phyloP scores from a whole-genome alignment of 1,140 invertebrate genomes.

The Ooceraea biroi region DNA sequence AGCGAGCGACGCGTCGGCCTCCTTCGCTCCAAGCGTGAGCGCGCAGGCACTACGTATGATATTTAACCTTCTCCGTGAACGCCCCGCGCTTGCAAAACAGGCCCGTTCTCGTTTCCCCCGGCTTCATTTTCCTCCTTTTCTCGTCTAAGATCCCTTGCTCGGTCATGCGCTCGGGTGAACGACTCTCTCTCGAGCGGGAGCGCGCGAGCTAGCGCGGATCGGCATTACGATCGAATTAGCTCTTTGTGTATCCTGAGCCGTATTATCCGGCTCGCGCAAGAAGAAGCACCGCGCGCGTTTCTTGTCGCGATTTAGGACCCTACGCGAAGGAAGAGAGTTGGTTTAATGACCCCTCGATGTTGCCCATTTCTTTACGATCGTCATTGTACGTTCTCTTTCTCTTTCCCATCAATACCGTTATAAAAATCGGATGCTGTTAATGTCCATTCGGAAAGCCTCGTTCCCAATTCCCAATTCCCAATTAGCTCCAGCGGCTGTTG shows the following conservation, averaged over 20 bases:
- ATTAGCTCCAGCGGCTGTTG: background rate
- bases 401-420: too few relatives aligned
- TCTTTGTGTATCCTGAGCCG: slow-evolving; percentile 48
- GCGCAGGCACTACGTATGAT: slow-evolving; percentile 54
- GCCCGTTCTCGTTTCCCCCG: slow-evolving; percentile 57
- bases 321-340: background rate
- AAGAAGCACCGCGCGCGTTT: slow-evolving; percentile 22
- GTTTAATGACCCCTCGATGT: background rate
- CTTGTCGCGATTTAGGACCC: slow-evolving; percentile 30
- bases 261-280: slow-evolving; percentile 14
- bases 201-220: slow-evolving; percentile 42
- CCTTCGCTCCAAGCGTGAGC: slow-evolving; percentile 53
- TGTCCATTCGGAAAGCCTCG: background rate
- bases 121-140: slow-evolving; percentile 58
- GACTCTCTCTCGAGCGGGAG: slow-evolving; percentile 51
- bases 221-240: slow-evolving; percentile 56
- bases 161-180: slow-evolving; percentile 57
- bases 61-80: slow-evolving; percentile 69
- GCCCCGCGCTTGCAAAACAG: slow-evolving; percentile 62
- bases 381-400: too few relatives aligned
- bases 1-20: slow-evolving; percentile 42
- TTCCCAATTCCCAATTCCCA: background rate
- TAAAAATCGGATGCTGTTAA: background rate
- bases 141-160: slow-evolving; percentile 57
- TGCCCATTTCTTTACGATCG: background rate